A percentile compares a stretch with the other conserved stretches of the same genome.
Conservation (phyloP, 2,888 invertebrate genomes). For the Anoncus sp. region DNA sequence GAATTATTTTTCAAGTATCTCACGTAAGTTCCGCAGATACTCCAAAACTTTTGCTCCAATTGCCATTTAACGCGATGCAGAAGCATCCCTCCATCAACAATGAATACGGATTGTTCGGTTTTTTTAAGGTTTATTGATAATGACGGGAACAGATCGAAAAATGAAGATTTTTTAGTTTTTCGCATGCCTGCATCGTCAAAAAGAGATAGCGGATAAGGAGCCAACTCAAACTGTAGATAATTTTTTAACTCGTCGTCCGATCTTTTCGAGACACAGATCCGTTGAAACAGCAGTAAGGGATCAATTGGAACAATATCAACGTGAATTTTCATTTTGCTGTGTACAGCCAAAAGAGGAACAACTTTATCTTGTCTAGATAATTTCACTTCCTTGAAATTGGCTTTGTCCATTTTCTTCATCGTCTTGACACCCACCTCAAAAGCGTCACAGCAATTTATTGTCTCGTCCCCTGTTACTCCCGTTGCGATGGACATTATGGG, state of each 20-base stretch:
- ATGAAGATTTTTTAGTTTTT: conserved; percentile 53
- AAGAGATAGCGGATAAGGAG: conserved; percentile 61
- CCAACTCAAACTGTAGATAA: conserved; percentile 60
- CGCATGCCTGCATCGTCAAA: conserved; percentile 62
- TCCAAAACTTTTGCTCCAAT: no score
- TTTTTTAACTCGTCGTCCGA: conserved; percentile 58
- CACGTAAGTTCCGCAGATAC: no score
- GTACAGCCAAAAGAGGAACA: conserved; percentile 26
- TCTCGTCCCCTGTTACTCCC: conserved; percentile 19
- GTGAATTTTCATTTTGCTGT: conserved; percentile 27
- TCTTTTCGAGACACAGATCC: conserved; percentile 60
- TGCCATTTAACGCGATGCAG: no score
- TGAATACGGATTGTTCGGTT: no score
- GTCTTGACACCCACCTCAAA: conserved; percentile 49
- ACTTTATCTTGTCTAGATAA: conserved; percentile 40
- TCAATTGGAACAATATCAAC: conserved; percentile 26
- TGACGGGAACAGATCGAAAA: no score
- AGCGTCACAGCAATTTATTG: conserved; percentile 53
- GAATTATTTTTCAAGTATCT: no score
- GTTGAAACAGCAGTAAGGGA: conserved; percentile 59
- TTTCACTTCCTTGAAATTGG: conserved; percentile 37
- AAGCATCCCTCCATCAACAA: no score
- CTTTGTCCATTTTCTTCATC: conserved; percentile 29
- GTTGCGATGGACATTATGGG: conserved; percentile 50
- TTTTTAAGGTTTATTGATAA: no score